Conservation (phyloP, 2,797 vertebrate genomes). For the Mormyrus proboscirostris region DNA sequence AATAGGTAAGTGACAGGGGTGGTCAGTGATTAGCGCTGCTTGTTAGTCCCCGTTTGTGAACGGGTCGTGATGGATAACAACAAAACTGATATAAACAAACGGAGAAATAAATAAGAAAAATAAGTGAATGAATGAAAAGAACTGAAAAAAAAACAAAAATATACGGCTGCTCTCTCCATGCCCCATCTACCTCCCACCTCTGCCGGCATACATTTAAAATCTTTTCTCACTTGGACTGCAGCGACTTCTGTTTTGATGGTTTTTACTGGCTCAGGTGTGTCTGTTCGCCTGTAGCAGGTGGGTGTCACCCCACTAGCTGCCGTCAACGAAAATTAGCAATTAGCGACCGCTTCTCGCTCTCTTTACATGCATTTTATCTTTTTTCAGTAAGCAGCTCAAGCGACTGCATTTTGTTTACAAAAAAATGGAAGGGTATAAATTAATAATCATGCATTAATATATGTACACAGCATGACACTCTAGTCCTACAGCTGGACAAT, state of each 20-base stretch:
- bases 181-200: neutral
- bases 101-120: neutral
- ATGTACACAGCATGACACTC: neutral
- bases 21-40: neutral
- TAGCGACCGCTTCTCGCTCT: neutral
- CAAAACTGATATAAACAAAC: neutral
- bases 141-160: neutral
- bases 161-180: neutral
- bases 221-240: neutral
- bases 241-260: neutral
- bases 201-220: neutral
- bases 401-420: neutral
- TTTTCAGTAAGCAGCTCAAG: neutral
- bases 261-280: neutral
- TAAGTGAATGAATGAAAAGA: neutral
- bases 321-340: neutral
- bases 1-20: neutral
- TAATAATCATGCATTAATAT: neutral
- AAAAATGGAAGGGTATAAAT: neutral
- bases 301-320: neutral
- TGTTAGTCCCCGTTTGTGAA: neutral
- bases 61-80: neutral
- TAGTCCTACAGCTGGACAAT: neutral
- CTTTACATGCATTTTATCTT: neutral
- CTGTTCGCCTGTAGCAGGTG: neutral